Evolutionary conservation across 92 coral and sea anemone genomes (phyloP), one percentile per base, ranked within the genome.

Genomic region (Palythoa grandis): DNA sequence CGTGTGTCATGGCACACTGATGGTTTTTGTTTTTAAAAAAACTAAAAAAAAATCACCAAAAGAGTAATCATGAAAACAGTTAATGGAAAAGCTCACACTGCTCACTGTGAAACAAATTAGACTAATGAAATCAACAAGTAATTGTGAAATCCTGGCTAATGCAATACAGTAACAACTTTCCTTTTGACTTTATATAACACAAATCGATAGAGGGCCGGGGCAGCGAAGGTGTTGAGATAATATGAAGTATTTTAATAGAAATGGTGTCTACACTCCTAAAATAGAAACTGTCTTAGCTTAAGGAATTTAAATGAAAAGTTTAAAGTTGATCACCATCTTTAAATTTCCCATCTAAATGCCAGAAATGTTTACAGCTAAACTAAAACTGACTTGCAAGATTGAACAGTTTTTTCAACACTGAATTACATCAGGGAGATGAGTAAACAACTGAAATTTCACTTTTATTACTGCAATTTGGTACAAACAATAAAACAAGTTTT

Each of bases 181-280:
- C 70, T 52, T 78, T 13, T n/a, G 4, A 25, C 8, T 78, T 37
- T 23, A 37, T 24, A 39, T 60, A 22, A 48, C 74, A 52, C 61
- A 65, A 40, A 47, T 80, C 74, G 54, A 65, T 7, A 40, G 20
- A 65, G 39, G 58, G 54, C 40, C 29, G 38, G 58, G 54, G n/a
- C 29, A 63, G 73, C 8, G 19, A 61, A 79, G 58, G 61, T 60
- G 83, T 19, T 61, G 83, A 78, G 24, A 37, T 60, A 78, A 19
- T 14, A 37, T 16, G 70, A 69, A 13, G 40, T 11, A 29, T 25
- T 37, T 10, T 69, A 13, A 22, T 37, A 25, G 47, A 67, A 47
- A 22, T 60, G 20, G 11, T 80, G 19, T 24, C 22, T 24, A 65
- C 22, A 35, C 39, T 66, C 74, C 75, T 73, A 80, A 79, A 80